A percentile compares a stretch with the other conserved stretches of the same genome.
phyloP scores from a whole-genome alignment of 2,888 invertebrate genomes.

The Meiosimyza platycephala region DNA sequence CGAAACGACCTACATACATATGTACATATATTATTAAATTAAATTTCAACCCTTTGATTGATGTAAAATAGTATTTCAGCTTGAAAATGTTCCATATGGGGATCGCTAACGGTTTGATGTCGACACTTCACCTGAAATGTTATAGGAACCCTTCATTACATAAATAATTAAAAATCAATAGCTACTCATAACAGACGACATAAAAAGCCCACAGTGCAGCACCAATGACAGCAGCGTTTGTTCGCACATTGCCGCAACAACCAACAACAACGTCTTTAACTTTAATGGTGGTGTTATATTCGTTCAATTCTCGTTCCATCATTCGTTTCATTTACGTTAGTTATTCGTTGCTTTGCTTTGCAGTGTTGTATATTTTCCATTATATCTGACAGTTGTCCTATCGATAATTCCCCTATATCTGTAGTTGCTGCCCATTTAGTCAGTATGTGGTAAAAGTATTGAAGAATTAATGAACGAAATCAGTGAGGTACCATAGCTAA shows the following conservation, averaged over 20 bases:
- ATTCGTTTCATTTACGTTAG: conserved; percentile 27
- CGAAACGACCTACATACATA: too few species aligned
- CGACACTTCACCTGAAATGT: too few species aligned
- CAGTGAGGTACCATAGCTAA: background rate
- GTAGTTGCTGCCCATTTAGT: background rate
- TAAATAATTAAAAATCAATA: conserved; percentile 1
- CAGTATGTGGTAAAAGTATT: conserved; percentile 20
- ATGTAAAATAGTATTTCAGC: too few species aligned
- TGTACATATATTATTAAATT: too few species aligned
- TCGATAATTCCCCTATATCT: conserved; percentile 20
- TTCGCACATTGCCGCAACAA: conserved; percentile 1
- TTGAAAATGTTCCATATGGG: too few species aligned
- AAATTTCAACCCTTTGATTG: too few species aligned
- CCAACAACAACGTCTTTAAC: background rate
- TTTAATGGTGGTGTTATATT: background rate
- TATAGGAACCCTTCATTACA: too few species aligned
- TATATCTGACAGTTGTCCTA: conserved; percentile 24
- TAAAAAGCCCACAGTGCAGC: conserved; percentile 25
- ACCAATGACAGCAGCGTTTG: conserved; percentile 23
- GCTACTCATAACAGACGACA: background rate
- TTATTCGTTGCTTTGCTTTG: conserved; percentile 23
- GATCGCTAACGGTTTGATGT: too few species aligned
- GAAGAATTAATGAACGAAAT: background rate
- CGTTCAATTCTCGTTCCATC: conserved; percentile 13
- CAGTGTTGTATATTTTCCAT: conserved; percentile 5